Evolutionary conservation across 2,888 invertebrate species (phyloP).

Genomic region (Enchytraeus crypticus): DNA sequence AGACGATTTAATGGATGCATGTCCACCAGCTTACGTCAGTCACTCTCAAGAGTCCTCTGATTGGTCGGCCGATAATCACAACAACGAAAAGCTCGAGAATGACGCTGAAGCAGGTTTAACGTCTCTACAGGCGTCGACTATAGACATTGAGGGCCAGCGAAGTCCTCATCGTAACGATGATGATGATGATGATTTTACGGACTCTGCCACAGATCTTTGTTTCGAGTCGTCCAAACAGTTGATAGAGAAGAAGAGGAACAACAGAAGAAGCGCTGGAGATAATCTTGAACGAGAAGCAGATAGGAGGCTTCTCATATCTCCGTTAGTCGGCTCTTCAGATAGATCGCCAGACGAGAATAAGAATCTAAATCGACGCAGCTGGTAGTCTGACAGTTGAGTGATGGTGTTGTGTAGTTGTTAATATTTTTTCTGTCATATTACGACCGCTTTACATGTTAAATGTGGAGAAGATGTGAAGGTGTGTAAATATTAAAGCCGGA

Average conservation of each 20-base stretch:
- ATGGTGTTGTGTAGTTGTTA: no score
- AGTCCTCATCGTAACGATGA: background rate
- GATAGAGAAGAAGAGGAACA: background rate
- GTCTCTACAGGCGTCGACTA: background rate
- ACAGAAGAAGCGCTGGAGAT: slow-evolving; percentile 1
- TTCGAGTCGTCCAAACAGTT: background rate
- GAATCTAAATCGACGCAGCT: slow-evolving; percentile 4
- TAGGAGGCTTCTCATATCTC: no score
- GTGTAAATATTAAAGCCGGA: no score
- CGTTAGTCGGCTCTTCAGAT: background rate
- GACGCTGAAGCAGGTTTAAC: background rate
- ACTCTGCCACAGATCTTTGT: background rate
- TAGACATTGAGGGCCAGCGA: background rate
- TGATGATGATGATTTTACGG: background rate
- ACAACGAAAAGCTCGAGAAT: background rate
- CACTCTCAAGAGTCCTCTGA: no score
- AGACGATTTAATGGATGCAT: no score
- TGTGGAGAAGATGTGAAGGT: no score
- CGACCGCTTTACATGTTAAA: no score
- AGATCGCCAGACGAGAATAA: background rate
- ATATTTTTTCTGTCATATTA: no score
- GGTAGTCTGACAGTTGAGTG: no score
- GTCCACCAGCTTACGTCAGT: no score
- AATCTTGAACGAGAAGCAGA: background rate
- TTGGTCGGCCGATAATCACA: background rate